phyloP scores from a whole-genome alignment of 2,113 vertebrate genomes.

The Limnothrissa miodon region DNA sequence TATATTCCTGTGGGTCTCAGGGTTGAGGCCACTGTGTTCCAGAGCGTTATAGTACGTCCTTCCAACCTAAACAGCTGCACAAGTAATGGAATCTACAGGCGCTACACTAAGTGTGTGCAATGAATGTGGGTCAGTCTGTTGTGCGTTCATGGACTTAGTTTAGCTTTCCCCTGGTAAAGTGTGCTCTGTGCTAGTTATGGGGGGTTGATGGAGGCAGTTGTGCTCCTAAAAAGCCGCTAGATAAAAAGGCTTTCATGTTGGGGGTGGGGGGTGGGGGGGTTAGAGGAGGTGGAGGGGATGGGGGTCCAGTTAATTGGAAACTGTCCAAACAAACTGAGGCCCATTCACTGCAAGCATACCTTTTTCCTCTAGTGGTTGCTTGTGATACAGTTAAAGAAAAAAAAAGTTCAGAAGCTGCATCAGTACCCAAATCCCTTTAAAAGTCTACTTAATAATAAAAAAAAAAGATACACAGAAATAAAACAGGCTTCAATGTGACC shows the following conservation, averaged over 20 bases:
- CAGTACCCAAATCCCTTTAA: constrained; percentile 17
- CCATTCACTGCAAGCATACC: constrained; percentile 10
- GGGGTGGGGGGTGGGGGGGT: neutral
- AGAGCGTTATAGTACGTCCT: neutral
- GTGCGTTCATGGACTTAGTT: neutral
- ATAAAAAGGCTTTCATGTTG: neutral
- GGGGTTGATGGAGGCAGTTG: neutral
- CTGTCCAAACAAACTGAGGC: neutral
- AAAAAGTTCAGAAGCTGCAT: neutral
- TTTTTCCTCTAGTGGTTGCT: neutral
- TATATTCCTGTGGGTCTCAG: neutral
- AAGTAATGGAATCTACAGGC: neutral
- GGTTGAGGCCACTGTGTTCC: neutral
- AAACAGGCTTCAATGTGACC: constrained; percentile 8
- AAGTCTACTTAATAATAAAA: neutral
- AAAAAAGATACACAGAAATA: constrained; percentile 24
- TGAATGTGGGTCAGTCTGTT: constrained; percentile 1
- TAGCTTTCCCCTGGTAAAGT: neutral
- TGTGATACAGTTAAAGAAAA: neutral
- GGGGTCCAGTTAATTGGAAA: neutral
- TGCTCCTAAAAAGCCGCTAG: neutral
- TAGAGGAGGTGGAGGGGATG: neutral
- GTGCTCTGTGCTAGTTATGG: neutral
- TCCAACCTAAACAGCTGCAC: neutral
- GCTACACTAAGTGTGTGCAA: neutral